phyloP scores from a whole-genome alignment of 2,888 invertebrate genomes.

The Pristionchus fissidentatus region DNA sequence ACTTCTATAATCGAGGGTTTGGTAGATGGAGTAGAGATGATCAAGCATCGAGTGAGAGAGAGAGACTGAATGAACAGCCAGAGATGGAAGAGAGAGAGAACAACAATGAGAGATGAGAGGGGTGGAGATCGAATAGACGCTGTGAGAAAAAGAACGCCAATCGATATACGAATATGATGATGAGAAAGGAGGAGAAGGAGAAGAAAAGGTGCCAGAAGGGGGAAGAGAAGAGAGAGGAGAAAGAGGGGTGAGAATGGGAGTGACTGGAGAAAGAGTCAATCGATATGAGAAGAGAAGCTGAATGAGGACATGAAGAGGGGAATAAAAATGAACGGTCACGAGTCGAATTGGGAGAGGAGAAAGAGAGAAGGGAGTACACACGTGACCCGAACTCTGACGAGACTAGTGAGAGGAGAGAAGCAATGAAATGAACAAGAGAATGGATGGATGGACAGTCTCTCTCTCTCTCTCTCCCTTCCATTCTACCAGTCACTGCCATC shows the following conservation, averaged over 20 bases:
- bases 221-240: constrained; percentile 9
- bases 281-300: constrained; percentile 4
- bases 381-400: not conserved
- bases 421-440: not conserved
- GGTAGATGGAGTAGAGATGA: not conserved
- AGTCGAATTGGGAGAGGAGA: not conserved
- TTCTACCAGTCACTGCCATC: constrained; percentile 29
- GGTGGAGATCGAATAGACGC: not conserved
- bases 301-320: not conserved
- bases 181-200: not conserved
- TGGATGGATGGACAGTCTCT: not conserved
- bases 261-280: not conserved
- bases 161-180: not conserved
- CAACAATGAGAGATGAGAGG: constrained; percentile 2
- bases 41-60: not conserved
- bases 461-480: not conserved
- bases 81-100: not conserved
- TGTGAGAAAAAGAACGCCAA: constrained; percentile 48
- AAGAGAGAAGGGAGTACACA: not conserved
- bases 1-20: not conserved
- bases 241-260: not conserved
- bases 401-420: not conserved
- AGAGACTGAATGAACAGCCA: not conserved
- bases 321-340: not conserved
- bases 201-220: not conserved